Evolutionary conservation across 2,888 invertebrate species (phyloP).

Genomic region (Embidobia sp.): DNA sequence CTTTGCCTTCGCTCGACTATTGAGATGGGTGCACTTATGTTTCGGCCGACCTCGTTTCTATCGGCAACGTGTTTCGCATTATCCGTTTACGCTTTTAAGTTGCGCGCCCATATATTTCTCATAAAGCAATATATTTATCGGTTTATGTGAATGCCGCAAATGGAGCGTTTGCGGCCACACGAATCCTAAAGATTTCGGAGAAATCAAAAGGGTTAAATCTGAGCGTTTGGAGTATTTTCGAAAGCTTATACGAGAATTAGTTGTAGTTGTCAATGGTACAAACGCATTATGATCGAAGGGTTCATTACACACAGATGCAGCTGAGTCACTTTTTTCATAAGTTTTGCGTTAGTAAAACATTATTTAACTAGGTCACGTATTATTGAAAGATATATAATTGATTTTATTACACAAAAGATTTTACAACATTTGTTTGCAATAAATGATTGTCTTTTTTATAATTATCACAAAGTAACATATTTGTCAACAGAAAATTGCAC

Average conservation of each 20-base stretch:
- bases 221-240: conserved; percentile 16
- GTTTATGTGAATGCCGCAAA: conserved; percentile 49
- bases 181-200: conserved; percentile 24
- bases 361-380: too few relatives aligned
- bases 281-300: conserved; percentile 8
- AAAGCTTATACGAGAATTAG: conserved; percentile 24
- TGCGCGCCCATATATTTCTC: conserved; percentile 31
- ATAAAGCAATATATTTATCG: conserved; percentile 50
- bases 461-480: too few relatives aligned
- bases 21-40: conserved; percentile 76
- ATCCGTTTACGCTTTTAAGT: conserved; percentile 45
- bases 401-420: too few relatives aligned
- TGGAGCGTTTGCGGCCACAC: conserved; percentile 29
- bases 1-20: conserved; percentile 77
- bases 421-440: too few relatives aligned
- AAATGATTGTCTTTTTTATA: too few relatives aligned
- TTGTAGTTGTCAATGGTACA: not conserved
- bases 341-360: too few relatives aligned
- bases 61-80: conserved; percentile 38
- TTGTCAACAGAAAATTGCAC: too few relatives aligned
- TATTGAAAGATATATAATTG: too few relatives aligned
- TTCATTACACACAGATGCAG: not conserved
- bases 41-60: conserved; percentile 38
- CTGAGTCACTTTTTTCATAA: not conserved
- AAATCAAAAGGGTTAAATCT: conserved; percentile 39